Evolutionary conservation across 2,888 invertebrate species (phyloP).

Genomic region (Drosophila acutilabella): DNA sequence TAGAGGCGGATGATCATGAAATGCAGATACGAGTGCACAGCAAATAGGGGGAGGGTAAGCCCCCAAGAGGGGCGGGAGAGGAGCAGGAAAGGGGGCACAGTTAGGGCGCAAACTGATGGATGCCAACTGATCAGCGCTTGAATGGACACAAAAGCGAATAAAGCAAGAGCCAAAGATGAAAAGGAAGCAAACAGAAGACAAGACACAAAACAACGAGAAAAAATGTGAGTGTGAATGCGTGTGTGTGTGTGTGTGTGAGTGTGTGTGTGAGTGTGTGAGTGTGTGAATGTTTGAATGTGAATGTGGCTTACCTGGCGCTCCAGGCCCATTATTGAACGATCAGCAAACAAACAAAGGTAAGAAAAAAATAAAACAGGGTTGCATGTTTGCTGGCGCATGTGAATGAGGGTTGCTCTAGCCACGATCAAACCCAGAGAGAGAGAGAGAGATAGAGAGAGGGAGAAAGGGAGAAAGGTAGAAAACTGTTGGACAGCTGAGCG

Average conservation of each 20-base stretch:
- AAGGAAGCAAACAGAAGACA: conserved; percentile 39
- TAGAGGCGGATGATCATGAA: conserved; percentile 65
- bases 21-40: conserved; percentile 57
- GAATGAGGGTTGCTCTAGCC: conserved; percentile 50
- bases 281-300: no score
- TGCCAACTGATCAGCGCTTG: conserved; percentile 36
- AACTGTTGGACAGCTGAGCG: conserved; percentile 50
- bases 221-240: conserved; percentile 30
- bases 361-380: conserved; percentile 44
- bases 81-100: not conserved
- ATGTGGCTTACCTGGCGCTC: conserved; percentile 76
- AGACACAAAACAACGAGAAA: conserved; percentile 16
- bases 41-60: conserved; percentile 18
- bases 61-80: not conserved
- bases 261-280: conserved; percentile 47
- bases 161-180: conserved; percentile 34
- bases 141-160: conserved; percentile 47
- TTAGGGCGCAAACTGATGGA: conserved; percentile 44
- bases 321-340: conserved; percentile 70
- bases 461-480: not conserved
- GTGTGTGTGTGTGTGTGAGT: conserved; percentile 25
- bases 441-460: not conserved
- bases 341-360: conserved; percentile 44
- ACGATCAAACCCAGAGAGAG: conserved; percentile 6
- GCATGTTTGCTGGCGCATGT: conserved; percentile 43